Conservation (phyloP, 2,797 vertebrate genomes). For the Pangasius larnaudii region DNA sequence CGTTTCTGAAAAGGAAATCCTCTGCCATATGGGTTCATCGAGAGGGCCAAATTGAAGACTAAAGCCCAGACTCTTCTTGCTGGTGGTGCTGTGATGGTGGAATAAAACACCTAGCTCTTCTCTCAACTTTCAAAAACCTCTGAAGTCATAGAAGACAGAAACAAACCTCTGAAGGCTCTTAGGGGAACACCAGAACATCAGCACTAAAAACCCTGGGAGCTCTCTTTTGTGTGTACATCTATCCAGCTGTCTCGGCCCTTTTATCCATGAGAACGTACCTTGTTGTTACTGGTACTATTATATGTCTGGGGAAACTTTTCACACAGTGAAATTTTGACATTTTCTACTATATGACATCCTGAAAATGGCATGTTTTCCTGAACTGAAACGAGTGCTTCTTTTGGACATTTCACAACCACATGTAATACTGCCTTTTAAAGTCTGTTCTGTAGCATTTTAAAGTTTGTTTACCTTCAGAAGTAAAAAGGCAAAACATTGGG, state of each 20-base stretch:
- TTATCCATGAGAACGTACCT: not conserved
- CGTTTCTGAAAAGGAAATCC: not conserved
- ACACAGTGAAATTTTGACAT: not conserved
- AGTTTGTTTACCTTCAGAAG: not conserved
- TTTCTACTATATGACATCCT: not conserved
- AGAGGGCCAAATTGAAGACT: not conserved
- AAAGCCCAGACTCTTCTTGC: not conserved
- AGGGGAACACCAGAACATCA: constrained; percentile 20
- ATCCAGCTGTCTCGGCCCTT: not conserved
- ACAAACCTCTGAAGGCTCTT: not conserved
- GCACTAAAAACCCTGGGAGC: not conserved
- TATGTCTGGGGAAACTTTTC: not conserved
- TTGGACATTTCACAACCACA: not conserved
- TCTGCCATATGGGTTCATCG: not conserved
- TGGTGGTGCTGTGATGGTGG: not conserved
- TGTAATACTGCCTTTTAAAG: not conserved
- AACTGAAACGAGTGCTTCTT: not conserved
- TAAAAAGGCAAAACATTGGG: not conserved
- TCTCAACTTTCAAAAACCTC: not conserved
- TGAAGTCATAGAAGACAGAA: not conserved
- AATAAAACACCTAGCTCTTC: not conserved
- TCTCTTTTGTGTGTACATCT: not conserved
- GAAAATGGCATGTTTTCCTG: not conserved
- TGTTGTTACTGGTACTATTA: constrained; percentile 3
- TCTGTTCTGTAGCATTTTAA: not conserved